These are phyloP conservation scores for Chrysochloris asiatica DNA, from an alignment of 2,113 vertebrate species.

Conservation along the genomic window DNA sequence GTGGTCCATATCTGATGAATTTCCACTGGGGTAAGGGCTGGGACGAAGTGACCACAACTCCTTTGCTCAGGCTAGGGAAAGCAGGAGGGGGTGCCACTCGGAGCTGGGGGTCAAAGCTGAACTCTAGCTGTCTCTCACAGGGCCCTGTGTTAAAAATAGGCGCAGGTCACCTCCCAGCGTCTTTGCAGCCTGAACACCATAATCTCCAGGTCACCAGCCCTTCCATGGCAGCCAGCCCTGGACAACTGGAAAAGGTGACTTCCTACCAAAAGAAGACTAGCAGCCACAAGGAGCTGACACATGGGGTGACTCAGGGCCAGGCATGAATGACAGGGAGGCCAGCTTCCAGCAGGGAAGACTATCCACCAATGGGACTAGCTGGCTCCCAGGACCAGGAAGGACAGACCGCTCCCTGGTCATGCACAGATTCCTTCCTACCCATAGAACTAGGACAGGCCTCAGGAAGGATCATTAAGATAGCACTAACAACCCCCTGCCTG, in stretches of 20 bases:
- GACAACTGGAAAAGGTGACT: constrained; percentile 17
- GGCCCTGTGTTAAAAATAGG: not conserved
- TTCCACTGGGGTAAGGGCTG: not conserved
- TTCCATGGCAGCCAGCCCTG: not conserved
- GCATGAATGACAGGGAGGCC: not conserved
- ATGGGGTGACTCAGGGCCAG: not conserved
- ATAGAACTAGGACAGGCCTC: not conserved
- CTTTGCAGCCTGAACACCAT: not conserved
- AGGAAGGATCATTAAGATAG: not conserved
- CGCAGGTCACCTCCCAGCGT: not conserved
- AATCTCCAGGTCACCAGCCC: not conserved
- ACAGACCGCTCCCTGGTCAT: fast-evolving
- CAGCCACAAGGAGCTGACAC: not conserved
- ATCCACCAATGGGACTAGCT: not conserved
- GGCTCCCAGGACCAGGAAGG: not conserved
- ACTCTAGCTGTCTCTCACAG: not conserved
- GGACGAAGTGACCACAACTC: not conserved
- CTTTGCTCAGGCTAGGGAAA: not conserved
- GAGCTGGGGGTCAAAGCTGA: not conserved
- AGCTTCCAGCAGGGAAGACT: not conserved
- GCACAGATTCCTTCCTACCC: not conserved
- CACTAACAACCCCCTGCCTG: no score
- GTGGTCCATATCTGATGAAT: not conserved
- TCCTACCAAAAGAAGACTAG: not conserved
- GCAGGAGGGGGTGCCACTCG: not conserved